phyloP scores from a whole-genome alignment of 2,797 vertebrate species.

The Anas georgica region DNA sequence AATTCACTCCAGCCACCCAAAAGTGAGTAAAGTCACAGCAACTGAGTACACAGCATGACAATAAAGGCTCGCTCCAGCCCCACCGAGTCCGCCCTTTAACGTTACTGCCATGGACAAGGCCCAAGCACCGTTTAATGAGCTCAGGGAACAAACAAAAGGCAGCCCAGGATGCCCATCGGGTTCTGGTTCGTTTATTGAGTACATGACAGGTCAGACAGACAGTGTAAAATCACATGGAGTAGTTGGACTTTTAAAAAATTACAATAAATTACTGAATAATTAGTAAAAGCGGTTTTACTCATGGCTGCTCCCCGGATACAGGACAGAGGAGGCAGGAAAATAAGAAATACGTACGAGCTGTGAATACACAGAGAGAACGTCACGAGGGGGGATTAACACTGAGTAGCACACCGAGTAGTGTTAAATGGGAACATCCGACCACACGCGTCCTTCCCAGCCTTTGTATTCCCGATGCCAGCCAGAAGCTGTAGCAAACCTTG shows the following conservation, averaged over 20 bases:
- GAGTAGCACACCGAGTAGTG: slow-evolving; percentile 39
- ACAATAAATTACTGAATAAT: slow-evolving; percentile 73
- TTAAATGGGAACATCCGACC: slow-evolving; percentile 21
- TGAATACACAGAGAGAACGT: slow-evolving; percentile 17
- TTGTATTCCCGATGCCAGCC: neutral
- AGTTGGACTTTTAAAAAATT: slow-evolving; percentile 69
- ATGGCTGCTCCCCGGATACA: slow-evolving; percentile 24
- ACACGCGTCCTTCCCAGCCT: neutral
- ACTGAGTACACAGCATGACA: too few species aligned
- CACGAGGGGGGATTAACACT: slow-evolving; percentile 32
- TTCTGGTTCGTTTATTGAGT: slow-evolving; percentile 74
- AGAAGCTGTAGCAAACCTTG: neutral
- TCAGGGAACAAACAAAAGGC: neutral
- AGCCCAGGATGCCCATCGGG: neutral
- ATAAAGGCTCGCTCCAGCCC: too few species aligned
- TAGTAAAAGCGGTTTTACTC: slow-evolving; percentile 67
- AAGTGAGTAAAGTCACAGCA: too few species aligned
- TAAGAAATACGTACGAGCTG: slow-evolving; percentile 2
- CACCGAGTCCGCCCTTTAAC: too few species aligned
- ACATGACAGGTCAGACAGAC: slow-evolving; percentile 62
- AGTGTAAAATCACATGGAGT: slow-evolving; percentile 73
- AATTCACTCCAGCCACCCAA: too few species aligned
- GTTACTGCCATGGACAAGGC: too few species aligned
- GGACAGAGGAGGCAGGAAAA: slow-evolving; percentile 37
- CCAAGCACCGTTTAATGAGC: neutral